These are phyloP conservation scores for Xiphophorus maculatus DNA, from an alignment of 2,113 vertebrate species.

Conservation along the genomic window DNA sequence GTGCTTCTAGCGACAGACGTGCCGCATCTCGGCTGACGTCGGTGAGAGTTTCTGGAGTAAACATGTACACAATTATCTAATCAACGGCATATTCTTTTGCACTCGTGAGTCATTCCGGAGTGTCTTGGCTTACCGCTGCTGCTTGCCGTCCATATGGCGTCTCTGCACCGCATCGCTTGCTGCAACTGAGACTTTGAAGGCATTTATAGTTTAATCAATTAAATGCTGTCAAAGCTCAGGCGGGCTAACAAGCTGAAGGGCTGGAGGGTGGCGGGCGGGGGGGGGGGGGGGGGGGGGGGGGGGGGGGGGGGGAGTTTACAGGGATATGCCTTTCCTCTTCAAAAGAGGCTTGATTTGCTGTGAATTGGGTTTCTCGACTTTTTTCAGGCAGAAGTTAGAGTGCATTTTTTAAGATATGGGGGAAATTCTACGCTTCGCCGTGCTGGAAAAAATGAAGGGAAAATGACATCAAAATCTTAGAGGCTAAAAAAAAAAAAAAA, in stretches of 20 bases:
- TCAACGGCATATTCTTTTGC: conserved; percentile 64
- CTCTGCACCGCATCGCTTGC: conserved; percentile 32
- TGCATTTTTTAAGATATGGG: conserved; percentile 47
- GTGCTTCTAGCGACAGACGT: conserved; percentile 48
- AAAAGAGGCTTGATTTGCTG: conserved; percentile 67
- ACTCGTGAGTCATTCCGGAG: conserved; percentile 43
- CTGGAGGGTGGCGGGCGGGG: neutral
- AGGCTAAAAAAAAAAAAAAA: conserved; percentile 36
- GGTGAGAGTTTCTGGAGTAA: conserved; percentile 55
- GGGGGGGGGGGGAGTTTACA: conserved; percentile 8
- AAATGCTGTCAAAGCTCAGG: conserved; percentile 54
- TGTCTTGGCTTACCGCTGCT: conserved; percentile 43
- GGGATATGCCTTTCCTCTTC: conserved; percentile 41
- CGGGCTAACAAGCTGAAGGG: conserved; percentile 56
- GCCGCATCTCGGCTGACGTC: conserved; percentile 48
- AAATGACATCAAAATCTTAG: conserved; percentile 45
- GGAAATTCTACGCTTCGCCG: conserved; percentile 41
- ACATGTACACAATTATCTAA: conserved; percentile 67
- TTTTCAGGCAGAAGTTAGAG: conserved; percentile 49
- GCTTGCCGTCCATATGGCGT: conserved; percentile 40
- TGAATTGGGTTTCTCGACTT: conserved; percentile 48
- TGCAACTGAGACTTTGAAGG: conserved; percentile 45
- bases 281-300: neutral
- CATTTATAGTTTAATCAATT: conserved; percentile 67
- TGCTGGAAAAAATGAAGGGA: conserved; percentile 29